Evolutionary conservation across 1,140 invertebrate species (phyloP).

Genomic region (Hycleus cichorii): DNA sequence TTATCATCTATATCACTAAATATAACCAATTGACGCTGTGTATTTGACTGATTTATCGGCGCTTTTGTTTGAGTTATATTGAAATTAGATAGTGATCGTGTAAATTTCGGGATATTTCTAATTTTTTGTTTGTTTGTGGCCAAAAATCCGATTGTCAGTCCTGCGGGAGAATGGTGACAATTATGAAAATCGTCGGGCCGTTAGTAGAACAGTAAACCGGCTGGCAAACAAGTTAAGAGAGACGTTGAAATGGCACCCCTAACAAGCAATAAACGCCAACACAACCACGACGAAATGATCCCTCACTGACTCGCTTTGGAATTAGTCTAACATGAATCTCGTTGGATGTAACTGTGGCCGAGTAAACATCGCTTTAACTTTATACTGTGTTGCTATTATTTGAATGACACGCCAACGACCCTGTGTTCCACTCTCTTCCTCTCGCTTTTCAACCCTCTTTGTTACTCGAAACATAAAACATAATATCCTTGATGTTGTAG

Average conservation of each 20-base stretch:
- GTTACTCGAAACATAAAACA: constrained; percentile 9
- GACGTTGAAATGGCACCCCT: constrained; percentile 26
- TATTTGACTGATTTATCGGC: too few species aligned
- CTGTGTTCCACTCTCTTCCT: neutral
- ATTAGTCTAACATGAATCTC: constrained; percentile 28
- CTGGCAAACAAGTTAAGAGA: constrained; percentile 19
- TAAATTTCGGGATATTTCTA: too few species aligned
- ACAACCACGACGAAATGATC: constrained; percentile 25
- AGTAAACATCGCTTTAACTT: constrained; percentile 12
- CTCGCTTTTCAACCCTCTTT: neutral
- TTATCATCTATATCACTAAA: constrained; percentile 15
- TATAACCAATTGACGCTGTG: constrained; percentile 12
- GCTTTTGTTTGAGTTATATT: too few species aligned
- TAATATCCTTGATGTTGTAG: too few species aligned
- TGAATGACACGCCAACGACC: neutral
- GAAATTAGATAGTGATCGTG: too few species aligned
- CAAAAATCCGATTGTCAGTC: too few species aligned
- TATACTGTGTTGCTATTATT: constrained; percentile 1
- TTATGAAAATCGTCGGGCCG: constrained; percentile 11
- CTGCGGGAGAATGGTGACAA: neutral
- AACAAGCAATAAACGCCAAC: constrained; percentile 30
- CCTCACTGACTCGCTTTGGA: constrained; percentile 19
- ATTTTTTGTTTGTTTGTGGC: too few species aligned
- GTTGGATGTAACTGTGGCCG: constrained; percentile 16
- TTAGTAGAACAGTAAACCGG: constrained; percentile 8